Evolutionary conservation across 2,888 invertebrate species (phyloP), one percentile per base, ranked within the genome.

Genomic region (Oasisia sp.): DNA sequence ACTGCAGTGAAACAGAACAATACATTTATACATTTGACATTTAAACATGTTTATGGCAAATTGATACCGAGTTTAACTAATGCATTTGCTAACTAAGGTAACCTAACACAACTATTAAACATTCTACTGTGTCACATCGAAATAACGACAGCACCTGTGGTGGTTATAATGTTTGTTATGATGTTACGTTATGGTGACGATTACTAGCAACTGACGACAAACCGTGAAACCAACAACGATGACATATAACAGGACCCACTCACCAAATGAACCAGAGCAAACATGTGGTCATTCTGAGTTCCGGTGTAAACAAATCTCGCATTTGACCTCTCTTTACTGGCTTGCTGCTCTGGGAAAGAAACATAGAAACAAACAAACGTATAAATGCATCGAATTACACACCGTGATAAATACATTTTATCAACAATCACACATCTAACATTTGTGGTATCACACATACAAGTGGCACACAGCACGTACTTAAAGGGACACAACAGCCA

Each of bases 191-290:
- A n/a, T n/a, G 27, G 7, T 74, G 27, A 74, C 74, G 27, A 74
- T 74, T 19, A 74, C 3, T 19, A 74, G 7, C n/a, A 74, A 3
- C 27, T 74, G 4, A 27, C 7, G 19, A 74, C 74, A 74, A n/a
- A 8, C 2, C 27, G n/a, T 14, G n/a, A 32, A 32, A 74, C n/a
- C 19, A 44, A 91, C 14, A 32, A n/a, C 93, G 38, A 56, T 56
- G 19, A 27, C 27, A 27, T 5, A 74, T 7, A 74, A 74, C 14
- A 19, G 14, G n/a, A 27, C 27, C 19, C 0, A 74, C 96, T 96
- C 96, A 98, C 99, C 99, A 99, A 95, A 99, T 98, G 94, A 99
- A 97, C 99, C 99, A 99, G 3, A 99, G 97, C 32, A 99, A 97
- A 38, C 98, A 95, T 19, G 99, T 99, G 4, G 99, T 99, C 94